These are phyloP conservation scores for Tenodera sinensis DNA, from an alignment of 2,888 invertebrate species.

Conservation along the genomic window DNA sequence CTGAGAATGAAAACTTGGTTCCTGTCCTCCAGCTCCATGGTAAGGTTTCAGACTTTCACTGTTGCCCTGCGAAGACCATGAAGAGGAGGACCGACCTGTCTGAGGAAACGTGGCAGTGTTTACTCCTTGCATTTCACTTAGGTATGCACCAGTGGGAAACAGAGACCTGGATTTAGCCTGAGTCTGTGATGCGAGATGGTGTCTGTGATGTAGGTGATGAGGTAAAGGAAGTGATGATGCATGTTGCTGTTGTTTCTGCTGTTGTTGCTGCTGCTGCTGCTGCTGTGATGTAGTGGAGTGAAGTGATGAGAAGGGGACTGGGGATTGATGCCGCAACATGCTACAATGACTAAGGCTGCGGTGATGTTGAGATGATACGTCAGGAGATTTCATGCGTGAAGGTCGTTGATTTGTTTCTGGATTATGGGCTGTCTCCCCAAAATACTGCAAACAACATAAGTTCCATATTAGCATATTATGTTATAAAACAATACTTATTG, in stretches of 20 bases:
- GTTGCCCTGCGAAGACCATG: background rate
- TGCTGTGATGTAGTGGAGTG: constrained; percentile 37
- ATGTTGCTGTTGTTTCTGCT: constrained; percentile 37
- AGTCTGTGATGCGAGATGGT: background rate
- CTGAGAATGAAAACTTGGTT: background rate
- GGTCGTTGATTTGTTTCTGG: constrained; percentile 77
- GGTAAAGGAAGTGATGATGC: constrained; percentile 2
- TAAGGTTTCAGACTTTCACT: background rate
- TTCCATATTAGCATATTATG: background rate
- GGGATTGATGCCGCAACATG: constrained; percentile 16
- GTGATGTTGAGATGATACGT: constrained; percentile 38
- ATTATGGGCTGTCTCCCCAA: constrained; percentile 85
- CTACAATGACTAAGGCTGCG: background rate
- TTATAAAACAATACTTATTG: background rate
- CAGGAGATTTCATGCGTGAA: constrained; percentile 43
- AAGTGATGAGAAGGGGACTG: constrained; percentile 12
- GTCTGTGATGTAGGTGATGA: constrained; percentile 29
- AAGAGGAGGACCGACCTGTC: background rate
- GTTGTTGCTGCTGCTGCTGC: constrained; percentile 40
- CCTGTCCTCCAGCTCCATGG: background rate
- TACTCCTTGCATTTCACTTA: background rate
- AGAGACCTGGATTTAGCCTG: background rate
- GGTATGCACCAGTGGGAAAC: background rate
- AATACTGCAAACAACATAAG: constrained; percentile 62
- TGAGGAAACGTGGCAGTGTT: background rate